A percentile compares a stretch with the other conserved stretches of the same genome.
phyloP scores from a whole-genome alignment of 2,888 invertebrate species.

The Conchocele bisecta region DNA sequence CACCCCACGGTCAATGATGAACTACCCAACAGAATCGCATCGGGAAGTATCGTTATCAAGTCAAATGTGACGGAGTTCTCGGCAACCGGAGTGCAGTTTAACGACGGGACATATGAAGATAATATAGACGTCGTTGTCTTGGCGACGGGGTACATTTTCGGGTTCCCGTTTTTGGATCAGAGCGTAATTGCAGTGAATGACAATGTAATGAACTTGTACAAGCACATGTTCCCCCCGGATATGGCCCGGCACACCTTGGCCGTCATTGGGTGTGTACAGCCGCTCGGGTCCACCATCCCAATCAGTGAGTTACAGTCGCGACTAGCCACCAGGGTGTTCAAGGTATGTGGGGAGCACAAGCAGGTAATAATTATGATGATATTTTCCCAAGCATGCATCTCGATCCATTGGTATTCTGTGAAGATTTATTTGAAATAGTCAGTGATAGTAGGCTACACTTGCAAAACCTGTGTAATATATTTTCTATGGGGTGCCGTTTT shows the following conservation, averaged over 20 bases:
- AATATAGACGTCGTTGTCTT: constrained; percentile 80
- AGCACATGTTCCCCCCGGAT: constrained; percentile 82
- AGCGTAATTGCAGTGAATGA: constrained; percentile 73
- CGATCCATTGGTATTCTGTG: too few species aligned
- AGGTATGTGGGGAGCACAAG: too few species aligned
- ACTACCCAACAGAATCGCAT: constrained; percentile 80
- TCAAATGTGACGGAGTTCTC: constrained; percentile 74
- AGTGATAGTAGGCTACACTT: too few species aligned
- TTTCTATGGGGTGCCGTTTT: too few species aligned
- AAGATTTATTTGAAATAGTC: too few species aligned
- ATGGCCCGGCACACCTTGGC: constrained; percentile 80
- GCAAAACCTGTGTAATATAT: too few species aligned
- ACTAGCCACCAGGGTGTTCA: constrained; percentile 81
- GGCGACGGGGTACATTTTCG: constrained; percentile 83
- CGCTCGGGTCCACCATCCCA: constrained; percentile 83
- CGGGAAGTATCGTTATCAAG: constrained; percentile 80
- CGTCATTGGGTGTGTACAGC: constrained; percentile 83
- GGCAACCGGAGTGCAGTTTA: constrained; percentile 74
- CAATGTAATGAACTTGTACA: constrained; percentile 81
- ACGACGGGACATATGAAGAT: constrained; percentile 74
- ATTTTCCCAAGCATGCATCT: too few species aligned
- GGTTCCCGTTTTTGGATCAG: constrained; percentile 82
- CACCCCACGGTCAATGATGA: constrained; percentile 82
- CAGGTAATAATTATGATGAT: too few species aligned
- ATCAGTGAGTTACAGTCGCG: constrained; percentile 84